phyloP scores from a whole-genome alignment of 1,140 invertebrate genomes.

The Drosophila rhopaloa region DNA sequence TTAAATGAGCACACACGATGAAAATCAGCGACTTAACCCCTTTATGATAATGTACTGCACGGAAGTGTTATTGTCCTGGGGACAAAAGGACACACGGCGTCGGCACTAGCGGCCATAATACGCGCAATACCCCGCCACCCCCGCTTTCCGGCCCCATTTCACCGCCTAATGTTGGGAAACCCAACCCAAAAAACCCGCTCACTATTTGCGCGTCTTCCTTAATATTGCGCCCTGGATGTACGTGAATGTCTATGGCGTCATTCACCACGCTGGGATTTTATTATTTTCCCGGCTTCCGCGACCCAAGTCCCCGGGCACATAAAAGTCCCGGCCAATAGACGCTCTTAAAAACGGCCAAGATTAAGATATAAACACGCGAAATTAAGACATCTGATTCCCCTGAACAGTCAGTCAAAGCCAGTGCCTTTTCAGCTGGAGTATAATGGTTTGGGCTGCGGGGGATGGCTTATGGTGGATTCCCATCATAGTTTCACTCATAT shows the following conservation, averaged over 20 bases:
- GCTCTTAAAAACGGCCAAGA: conserved; percentile 56
- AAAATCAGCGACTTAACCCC: conserved; percentile 84
- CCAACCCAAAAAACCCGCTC: conserved; percentile 20
- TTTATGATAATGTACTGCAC: conserved; percentile 83
- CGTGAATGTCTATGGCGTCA: conserved; percentile 36
- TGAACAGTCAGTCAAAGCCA: conserved; percentile 24
- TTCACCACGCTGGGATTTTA: conserved; percentile 35
- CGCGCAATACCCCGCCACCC: conserved; percentile 23
- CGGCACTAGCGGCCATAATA: conserved; percentile 64
- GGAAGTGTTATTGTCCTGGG: conserved; percentile 82
- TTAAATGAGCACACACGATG: conserved; percentile 81
- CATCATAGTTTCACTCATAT: conserved; percentile 9
- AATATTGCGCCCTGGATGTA: conserved; percentile 24
- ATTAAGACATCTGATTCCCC: conserved; percentile 48
- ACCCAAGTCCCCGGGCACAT: conserved; percentile 27
- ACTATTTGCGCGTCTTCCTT: conserved; percentile 33
- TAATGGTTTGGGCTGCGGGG: conserved; percentile 12
- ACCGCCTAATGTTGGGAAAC: conserved; percentile 17
- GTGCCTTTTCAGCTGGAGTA: conserved; percentile 7
- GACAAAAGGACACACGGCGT: conserved; percentile 77
- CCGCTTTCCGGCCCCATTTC: conserved; percentile 17
- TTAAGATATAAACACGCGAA: conserved; percentile 61
- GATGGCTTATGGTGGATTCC: background rate
- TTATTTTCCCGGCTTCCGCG: conserved; percentile 47
- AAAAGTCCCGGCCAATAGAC: conserved; percentile 38